Evolutionary conservation across 2,888 invertebrate genomes (phyloP), one percentile per base, ranked within the genome.

Genomic region (Drosophila macrothrix): DNA sequence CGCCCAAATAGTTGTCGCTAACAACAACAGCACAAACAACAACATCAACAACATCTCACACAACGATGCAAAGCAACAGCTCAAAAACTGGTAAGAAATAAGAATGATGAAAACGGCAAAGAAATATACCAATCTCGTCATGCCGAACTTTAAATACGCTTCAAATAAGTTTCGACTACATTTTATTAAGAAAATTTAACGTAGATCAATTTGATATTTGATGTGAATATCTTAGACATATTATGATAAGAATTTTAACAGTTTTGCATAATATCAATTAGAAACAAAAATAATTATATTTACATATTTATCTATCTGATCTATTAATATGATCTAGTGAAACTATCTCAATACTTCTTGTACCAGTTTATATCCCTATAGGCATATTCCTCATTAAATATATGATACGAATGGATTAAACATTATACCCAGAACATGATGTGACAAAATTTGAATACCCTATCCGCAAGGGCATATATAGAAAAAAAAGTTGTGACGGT

Each of bases 1-100:
- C 79, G 74, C 79, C 79, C 82, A 80, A 80, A 80, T 80, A 82
- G 79, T 82, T 80, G 79, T 74, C 82, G 49, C 78, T 43, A 39
- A 67, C 58, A 56, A 63, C 72, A 76, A 56, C 62, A 79, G 33
- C 60, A 67, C 31, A 31, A 60, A 29, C 29, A 69, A 49, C 61
- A 60, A n/a, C 49, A 35, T 35, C 52, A 56, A 59, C 28, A 69
- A 39, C 39, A 46, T 43, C 60, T 41, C 56, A 56, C 35, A 61
- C 52, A 54, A 75, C 46, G 59, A 55, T 62, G 52, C 61, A 59
- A 65, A 55, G 52, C 28, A 49, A 66, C 37, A 59, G n/a, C 71
- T 62, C 25, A 49, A 37, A 72, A 66, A 66, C 58, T 41, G 46
- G 67, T 49, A 54, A 58, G 37, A 35, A 25, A 43, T 19, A 61